A percentile compares a stretch with the other conserved stretches of the same genome.
Conservation (phyloP, 2,797 vertebrate genomes). For the Rhynchotus rufescens region DNA sequence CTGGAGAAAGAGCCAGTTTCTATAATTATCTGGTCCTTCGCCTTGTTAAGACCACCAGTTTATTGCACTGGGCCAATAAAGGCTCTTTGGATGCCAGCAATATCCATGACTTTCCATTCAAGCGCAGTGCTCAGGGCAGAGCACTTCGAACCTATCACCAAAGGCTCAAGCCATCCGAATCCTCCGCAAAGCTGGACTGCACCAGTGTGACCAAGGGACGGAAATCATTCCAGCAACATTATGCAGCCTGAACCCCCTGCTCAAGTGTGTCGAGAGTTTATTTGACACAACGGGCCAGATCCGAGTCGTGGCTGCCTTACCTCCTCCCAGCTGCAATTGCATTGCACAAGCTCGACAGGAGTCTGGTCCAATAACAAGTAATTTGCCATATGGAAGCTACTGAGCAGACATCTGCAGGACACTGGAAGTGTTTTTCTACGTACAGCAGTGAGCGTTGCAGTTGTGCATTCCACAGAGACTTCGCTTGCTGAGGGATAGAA, state of each 20-base stretch:
- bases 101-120: not conserved
- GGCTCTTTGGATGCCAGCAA: not conserved
- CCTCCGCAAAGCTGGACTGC: not conserved
- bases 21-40: conserved; percentile 49
- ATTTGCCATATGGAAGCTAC: conserved; percentile 77
- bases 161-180: not conserved
- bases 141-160: not conserved
- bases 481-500: conserved; percentile 53
- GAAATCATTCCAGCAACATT: conserved; percentile 43
- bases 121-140: not conserved
- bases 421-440: conserved; percentile 67
- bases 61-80: conserved; percentile 7
- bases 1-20: conserved; percentile 55
- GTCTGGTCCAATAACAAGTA: conserved; percentile 70
- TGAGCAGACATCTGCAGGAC: conserved; percentile 77
- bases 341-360: conserved; percentile 64
- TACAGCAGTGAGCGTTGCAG: conserved; percentile 49
- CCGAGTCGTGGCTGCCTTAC: conserved; percentile 31
- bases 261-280: conserved; percentile 41
- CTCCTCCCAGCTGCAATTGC: conserved; percentile 63
- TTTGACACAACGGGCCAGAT: conserved; percentile 59
- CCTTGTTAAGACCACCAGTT: conserved; percentile 31
- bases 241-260: conserved; percentile 48
- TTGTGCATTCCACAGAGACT: conserved; percentile 66
- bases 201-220: not conserved